These are phyloP conservation scores for Dione vanillae DNA, from an alignment of 2,888 invertebrate genomes.

Conservation along the genomic window DNA sequence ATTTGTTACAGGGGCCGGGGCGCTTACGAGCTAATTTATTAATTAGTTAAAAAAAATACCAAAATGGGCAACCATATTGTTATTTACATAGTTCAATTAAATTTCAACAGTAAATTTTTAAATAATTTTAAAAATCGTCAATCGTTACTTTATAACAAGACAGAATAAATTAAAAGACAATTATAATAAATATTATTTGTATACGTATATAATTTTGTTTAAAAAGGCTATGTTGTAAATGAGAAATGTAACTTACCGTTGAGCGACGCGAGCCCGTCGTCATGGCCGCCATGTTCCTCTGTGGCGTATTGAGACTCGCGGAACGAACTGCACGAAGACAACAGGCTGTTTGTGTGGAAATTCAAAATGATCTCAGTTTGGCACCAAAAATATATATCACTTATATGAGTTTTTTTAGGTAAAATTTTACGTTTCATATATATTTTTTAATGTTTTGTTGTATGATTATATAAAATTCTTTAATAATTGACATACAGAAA, in stretches of 20 bases:
- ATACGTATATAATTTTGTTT: too few species aligned
- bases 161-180: not conserved
- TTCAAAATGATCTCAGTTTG: not conserved
- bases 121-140: not conserved
- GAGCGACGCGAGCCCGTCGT: constrained; percentile 81
- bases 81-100: not conserved
- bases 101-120: not conserved
- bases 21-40: not conserved
- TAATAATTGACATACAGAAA: too few species aligned
- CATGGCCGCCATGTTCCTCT: constrained; percentile 85
- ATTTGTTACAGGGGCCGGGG: constrained; percentile 8
- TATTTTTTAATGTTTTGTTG: too few species aligned
- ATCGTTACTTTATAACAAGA: not conserved
- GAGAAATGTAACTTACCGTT: constrained; percentile 63
- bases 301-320: constrained; percentile 90
- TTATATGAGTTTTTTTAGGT: too few species aligned
- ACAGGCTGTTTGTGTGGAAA: constrained; percentile 81
- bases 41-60: not conserved
- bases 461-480: too few species aligned
- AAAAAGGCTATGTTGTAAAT: not conserved
- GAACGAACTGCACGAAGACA: constrained; percentile 93
- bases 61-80: not conserved
- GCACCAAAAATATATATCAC: not conserved
- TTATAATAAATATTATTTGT: too few species aligned
- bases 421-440: too few species aligned